Percentiles rank a stretch among this genome's conserved stretches.
phyloP scores from a whole-genome alignment of 1,140 invertebrate species.

The Heliothis virescens region DNA sequence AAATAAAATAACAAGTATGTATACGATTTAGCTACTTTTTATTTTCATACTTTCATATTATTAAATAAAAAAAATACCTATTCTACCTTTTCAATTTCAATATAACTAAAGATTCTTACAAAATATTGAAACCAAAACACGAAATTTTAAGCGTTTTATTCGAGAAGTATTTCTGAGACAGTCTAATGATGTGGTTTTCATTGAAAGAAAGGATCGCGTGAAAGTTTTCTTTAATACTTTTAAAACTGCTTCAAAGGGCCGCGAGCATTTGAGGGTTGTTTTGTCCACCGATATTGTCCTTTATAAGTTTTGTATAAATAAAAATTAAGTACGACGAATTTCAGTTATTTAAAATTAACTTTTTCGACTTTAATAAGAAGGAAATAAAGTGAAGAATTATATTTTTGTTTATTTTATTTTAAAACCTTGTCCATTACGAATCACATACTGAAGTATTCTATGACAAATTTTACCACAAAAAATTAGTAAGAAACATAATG shows the following conservation, averaged over 20 bases:
- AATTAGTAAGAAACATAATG: no score
- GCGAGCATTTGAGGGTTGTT: conserved; percentile 13
- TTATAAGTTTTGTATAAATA: conserved; percentile 29
- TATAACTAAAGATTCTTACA: not conserved
- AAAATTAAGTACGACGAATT: not conserved
- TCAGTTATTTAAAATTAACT: not conserved
- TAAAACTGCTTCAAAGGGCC: conserved; percentile 36
- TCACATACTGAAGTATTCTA: no score
- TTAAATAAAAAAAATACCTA: no score
- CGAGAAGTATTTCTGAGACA: conserved; percentile 26
- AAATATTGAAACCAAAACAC: conserved; percentile 4
- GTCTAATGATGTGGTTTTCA: conserved; percentile 50
- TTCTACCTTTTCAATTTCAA: not conserved
- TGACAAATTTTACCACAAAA: no score
- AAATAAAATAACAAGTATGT: not conserved
- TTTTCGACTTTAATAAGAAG: no score
- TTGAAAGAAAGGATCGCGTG: conserved; percentile 38
- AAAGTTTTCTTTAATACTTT: conserved; percentile 48
- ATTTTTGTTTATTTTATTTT: not conserved
- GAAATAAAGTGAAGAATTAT: no score
- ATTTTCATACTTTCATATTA: no score
- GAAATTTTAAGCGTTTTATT: conserved; percentile 16
- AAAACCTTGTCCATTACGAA: no score
- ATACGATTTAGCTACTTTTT: no score
- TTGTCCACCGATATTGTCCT: conserved; percentile 23